Evolutionary conservation across 2,888 invertebrate species (phyloP).

Genomic region (Luperina testacea): DNA sequence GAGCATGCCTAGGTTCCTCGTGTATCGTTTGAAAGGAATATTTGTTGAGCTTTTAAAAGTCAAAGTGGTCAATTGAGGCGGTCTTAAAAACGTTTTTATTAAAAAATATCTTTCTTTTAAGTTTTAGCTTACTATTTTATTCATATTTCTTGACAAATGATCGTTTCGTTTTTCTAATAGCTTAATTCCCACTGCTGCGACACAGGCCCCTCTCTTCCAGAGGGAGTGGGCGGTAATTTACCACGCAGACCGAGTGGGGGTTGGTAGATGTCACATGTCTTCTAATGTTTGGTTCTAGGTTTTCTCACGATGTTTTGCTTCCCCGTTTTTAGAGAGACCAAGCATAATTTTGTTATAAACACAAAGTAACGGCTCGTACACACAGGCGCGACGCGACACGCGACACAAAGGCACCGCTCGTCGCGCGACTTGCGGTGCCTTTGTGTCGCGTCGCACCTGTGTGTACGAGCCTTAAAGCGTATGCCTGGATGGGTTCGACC

Average conservation of each 20-base stretch:
- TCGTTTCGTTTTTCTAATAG: not conserved
- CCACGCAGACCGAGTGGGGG: too few relatives aligned
- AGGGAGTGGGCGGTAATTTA: too few relatives aligned
- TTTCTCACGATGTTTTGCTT: not conserved
- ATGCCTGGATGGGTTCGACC: not conserved
- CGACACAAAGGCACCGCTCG: too few relatives aligned
- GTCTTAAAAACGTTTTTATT: not conserved
- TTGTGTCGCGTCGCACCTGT: too few relatives aligned
- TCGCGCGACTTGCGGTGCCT: too few relatives aligned
- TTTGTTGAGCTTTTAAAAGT: constrained; percentile 25
- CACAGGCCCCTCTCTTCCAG: too few relatives aligned
- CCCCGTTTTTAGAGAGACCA: not conserved
- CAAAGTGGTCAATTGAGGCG: constrained; percentile 1
- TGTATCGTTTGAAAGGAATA: constrained; percentile 43
- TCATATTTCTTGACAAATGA: not conserved
- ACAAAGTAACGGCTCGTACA: too few relatives aligned
- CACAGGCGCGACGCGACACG: too few relatives aligned
- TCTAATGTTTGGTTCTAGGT: not conserved
- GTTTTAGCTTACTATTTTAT: not conserved
- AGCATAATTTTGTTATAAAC: not conserved
- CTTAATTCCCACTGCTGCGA: not conserved
- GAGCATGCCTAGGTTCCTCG: constrained; percentile 41
- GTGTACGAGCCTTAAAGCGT: too few relatives aligned
- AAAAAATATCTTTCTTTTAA: not conserved
- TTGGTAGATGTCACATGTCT: not conserved